Percentiles rank a stretch among this genome's conserved stretches.
Evolutionary conservation across 1,140 invertebrate species (phyloP).

Genomic region (Anastatus disparis): DNA sequence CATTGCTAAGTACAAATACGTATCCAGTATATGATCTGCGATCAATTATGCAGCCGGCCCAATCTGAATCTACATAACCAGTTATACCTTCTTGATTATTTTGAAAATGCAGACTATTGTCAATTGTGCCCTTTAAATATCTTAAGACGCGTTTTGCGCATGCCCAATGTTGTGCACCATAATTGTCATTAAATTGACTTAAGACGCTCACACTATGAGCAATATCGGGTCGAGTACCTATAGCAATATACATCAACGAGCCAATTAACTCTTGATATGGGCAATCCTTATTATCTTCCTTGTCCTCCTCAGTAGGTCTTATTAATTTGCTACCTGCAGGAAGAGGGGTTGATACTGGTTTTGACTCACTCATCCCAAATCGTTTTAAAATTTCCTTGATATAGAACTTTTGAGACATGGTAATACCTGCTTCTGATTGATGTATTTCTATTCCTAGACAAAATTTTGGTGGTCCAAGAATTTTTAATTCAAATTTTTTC

Average conservation of each 20-base stretch:
- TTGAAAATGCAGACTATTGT: slow-evolving; percentile 38
- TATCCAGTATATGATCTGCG: slow-evolving; percentile 48
- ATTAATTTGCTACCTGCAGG: too few relatives aligned
- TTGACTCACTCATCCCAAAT: too few relatives aligned
- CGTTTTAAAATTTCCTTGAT: slow-evolving; percentile 14
- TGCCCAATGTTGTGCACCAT: slow-evolving; percentile 44
- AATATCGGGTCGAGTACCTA: slow-evolving; percentile 58
- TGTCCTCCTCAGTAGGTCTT: not conserved
- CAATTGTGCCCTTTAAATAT: too few relatives aligned
- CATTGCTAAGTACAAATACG: not conserved
- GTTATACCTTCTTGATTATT: not conserved
- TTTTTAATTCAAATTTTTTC: slow-evolving; percentile 36
- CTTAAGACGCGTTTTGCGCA: slow-evolving; percentile 49
- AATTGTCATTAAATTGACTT: not conserved
- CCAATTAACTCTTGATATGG: slow-evolving; percentile 56
- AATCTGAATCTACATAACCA: slow-evolving; percentile 48
- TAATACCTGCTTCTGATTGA: too few relatives aligned
- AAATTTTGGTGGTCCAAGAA: slow-evolving; percentile 18
- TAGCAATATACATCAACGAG: slow-evolving; percentile 53
- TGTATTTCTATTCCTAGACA: slow-evolving; percentile 37
- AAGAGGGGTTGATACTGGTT: too few relatives aligned
- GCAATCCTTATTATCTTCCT: not conserved
- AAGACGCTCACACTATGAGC: slow-evolving; percentile 48
- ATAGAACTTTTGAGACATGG: slow-evolving; percentile 44
- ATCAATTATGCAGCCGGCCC: slow-evolving; percentile 44